Conservation (phyloP, 2,113 vertebrate species). For the Camelus dromedarius region DNA sequence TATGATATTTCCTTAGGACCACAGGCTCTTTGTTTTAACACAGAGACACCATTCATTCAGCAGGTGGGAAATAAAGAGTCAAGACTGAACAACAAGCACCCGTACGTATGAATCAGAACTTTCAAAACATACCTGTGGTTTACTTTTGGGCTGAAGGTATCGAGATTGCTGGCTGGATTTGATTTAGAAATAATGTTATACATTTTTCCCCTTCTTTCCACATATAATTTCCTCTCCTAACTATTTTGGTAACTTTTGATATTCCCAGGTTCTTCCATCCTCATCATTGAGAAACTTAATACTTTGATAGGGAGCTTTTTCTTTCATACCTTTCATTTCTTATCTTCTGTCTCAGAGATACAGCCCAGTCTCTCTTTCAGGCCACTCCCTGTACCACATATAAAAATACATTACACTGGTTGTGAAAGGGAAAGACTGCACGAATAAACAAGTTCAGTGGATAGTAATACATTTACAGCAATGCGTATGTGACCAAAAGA, state of each 20-base stretch:
- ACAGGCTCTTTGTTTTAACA: constrained; percentile 32
- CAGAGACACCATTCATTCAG: background rate
- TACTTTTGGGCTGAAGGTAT: background rate
- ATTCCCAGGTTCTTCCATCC: background rate
- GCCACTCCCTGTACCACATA: background rate
- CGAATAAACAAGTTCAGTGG: background rate
- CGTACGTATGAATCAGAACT: background rate
- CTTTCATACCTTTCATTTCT: background rate
- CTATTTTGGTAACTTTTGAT: constrained; percentile 7
- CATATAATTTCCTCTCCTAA: background rate
- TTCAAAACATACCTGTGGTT: background rate
- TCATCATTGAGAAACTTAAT: background rate
- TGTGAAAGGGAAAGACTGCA: background rate
- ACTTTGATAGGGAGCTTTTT: background rate
- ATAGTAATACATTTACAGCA: background rate
- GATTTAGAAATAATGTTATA: background rate
- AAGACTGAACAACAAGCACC: background rate
- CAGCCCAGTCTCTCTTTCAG: background rate
- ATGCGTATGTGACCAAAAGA: constrained; percentile 1
- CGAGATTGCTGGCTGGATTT: background rate
- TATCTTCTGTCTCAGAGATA: background rate
- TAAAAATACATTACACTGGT: background rate
- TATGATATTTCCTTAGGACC: background rate
- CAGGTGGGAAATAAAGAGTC: background rate
- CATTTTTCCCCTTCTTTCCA: background rate